Percentiles rank a stretch among this genome's conserved stretches.
These are phyloP conservation scores for Diaprepes abbreviatus DNA, from an alignment of 2,888 invertebrate genomes.

Conservation along the genomic window DNA sequence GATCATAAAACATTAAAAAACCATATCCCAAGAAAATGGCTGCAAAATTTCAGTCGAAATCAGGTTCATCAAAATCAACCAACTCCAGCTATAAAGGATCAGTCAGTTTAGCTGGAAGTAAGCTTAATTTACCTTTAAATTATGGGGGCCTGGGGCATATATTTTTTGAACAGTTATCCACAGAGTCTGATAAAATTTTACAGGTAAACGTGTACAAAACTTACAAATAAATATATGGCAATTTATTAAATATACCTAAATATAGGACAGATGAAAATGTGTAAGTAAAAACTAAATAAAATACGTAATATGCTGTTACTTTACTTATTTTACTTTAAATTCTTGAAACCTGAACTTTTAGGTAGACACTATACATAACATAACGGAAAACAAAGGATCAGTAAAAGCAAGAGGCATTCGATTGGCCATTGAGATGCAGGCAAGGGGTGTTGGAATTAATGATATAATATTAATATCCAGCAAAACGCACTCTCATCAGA, in stretches of 20 bases:
- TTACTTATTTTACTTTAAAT: too few relatives aligned
- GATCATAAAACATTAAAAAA: neutral
- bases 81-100: neutral
- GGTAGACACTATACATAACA: constrained; percentile 59
- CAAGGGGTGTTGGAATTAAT: constrained; percentile 54
- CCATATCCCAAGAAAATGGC: neutral
- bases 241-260: too few relatives aligned
- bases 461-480: constrained; percentile 60
- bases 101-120: constrained; percentile 37
- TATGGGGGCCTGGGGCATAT: constrained; percentile 58
- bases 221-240: too few relatives aligned
- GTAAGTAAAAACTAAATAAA: too few relatives aligned
- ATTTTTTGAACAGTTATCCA: constrained; percentile 55
- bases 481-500: constrained; percentile 60
- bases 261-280: too few relatives aligned
- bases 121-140: constrained; percentile 32
- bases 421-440: constrained; percentile 58
- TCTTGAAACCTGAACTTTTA: constrained; percentile 48
- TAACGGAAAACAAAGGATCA: constrained; percentile 61
- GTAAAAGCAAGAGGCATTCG: constrained; percentile 58
- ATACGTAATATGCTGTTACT: too few relatives aligned
- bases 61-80: neutral
- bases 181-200: constrained; percentile 58
- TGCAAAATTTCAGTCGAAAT: constrained; percentile 12
- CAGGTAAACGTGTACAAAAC: too few relatives aligned